Evolutionary conservation across 2,797 vertebrate species (phyloP), one percentile per base, ranked within the genome.

Genomic region (Brachyalestes nurse): DNA sequence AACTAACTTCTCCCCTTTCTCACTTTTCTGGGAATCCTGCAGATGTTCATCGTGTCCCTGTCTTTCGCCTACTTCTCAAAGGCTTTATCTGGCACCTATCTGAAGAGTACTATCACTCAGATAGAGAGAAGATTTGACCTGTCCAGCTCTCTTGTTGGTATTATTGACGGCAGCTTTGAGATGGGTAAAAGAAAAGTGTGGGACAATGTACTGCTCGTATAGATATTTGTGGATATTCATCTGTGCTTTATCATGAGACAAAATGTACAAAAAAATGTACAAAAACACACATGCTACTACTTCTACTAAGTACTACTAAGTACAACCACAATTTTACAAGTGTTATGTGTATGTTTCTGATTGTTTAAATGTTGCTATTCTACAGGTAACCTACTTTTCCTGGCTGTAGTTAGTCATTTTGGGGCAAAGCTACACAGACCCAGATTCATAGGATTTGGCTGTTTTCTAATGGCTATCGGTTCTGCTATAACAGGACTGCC

Each of bases 51-150:
- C 19, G 70, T 95, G 86, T 95, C 94, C 0, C 88, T 98, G 70
- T 95, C 95, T 45, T 96, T 97, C 85, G 94, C 95, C 61, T 95
- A 91, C 88, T 87, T 97, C 86, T 94, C 95, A 83, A 98, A 97
- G 88, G 94, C 95, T 0, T 90, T 98, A 74, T 92, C 95, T 53
- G 97, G 96, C 74, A 94, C 95, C 77, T 97, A 97, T 81, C 94
- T 98, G 95, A 98, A 97, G 90, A 97, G 96, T 86, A 90, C 96
- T 90, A 95, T 96, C 80, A 98, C 96, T 19, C 97, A 98, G 89
- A 96, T 98, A 49, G 97, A 99, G 90, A 94, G 96, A 81, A 95
- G 96, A 1, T 98, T 98, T 17, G 95, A 97, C 75, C 95, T 98
- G 79, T 94, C 96, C 1, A 95, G 96, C 85, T 94, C 94, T 6